Evolutionary conservation across 2,797 vertebrate species (phyloP).

Genomic region (Coluber constrictor): DNA sequence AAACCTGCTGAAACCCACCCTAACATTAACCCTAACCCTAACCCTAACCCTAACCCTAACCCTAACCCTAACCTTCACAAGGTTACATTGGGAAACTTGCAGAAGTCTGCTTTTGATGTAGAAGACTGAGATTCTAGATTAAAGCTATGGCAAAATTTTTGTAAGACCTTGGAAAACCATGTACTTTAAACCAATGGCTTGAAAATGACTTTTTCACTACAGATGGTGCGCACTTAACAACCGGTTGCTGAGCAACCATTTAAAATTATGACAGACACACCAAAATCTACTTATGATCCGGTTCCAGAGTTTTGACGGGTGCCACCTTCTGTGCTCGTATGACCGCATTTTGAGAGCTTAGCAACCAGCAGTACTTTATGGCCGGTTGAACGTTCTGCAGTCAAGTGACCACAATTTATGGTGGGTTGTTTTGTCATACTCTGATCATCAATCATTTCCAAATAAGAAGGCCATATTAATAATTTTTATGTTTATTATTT

Average conservation of each 20-base stretch:
- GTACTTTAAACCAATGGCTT: not conserved
- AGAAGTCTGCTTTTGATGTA: not conserved
- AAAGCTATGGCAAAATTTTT: not conserved
- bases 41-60: not conserved
- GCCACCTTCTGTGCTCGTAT: not conserved
- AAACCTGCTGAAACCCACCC: too few relatives aligned
- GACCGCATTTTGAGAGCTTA: not conserved
- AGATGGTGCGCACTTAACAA: not conserved
- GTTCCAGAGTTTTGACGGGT: not conserved
- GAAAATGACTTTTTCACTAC: not conserved
- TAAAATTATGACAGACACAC: not conserved
- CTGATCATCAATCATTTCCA: not conserved
- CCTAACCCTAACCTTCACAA: not conserved
- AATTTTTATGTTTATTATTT: not conserved
- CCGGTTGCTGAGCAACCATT: not conserved
- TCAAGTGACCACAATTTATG: not conserved
- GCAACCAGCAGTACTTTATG: not conserved
- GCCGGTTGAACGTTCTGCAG: not conserved
- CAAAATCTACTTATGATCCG: not conserved
- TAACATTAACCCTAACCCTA: too few relatives aligned
- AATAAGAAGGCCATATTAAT: not conserved
- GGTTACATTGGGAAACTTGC: not conserved
- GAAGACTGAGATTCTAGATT: not conserved
- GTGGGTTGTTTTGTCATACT: not conserved
- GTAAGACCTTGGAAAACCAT: not conserved